Evolutionary conservation across 2,113 vertebrate genomes (phyloP), one percentile per base, ranked within the genome.

Genomic region (Sebastes schlegelii): DNA sequence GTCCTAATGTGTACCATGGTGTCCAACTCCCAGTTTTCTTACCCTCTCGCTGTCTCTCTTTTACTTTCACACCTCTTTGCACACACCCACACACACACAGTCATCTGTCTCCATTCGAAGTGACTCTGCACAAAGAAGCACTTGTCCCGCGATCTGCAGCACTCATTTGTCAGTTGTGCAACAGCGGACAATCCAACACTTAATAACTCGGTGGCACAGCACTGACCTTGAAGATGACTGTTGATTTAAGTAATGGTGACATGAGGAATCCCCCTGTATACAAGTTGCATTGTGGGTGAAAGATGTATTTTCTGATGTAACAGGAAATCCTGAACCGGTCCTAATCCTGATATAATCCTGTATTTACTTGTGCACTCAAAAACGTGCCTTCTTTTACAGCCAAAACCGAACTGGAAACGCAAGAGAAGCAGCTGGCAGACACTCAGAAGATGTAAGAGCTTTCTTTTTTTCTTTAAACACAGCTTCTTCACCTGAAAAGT

Each of bases 321-420:
- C 54, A 21, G 69, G 69, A 74, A 83, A 85, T 83, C 64, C 23
- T 70, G 21, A 65, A 42, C 55, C 19, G n/a, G 21, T 69, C 40
- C 55, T 79, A 65, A 83, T 66, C 74, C 74, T 58, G 40, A 78
- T 67, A 5, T 70, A 80, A 79, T 88, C 40, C 46, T 66, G 6
- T 69, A 61, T 79, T 74, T 83, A 70, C 62, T 19, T 46, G 45
- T 64, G 52, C 42, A 16, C 21, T 67, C 43, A 63, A 62, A 77
- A 54, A 70, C 70, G 11, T 79, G n/a, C 89, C 14, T 87, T 89
- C 49, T 88, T 90, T 92, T 92, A 57, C 94, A 99, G 98, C 97
- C 73, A 98, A 97, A 95, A 93, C 95, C 65, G 96, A 98, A 66
- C 96, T 98, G 92, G 97, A 98, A 79, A 88, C 91, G 4, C 96